Conservation (phyloP, 2,797 vertebrate genomes). For the Lemur catta region DNA sequence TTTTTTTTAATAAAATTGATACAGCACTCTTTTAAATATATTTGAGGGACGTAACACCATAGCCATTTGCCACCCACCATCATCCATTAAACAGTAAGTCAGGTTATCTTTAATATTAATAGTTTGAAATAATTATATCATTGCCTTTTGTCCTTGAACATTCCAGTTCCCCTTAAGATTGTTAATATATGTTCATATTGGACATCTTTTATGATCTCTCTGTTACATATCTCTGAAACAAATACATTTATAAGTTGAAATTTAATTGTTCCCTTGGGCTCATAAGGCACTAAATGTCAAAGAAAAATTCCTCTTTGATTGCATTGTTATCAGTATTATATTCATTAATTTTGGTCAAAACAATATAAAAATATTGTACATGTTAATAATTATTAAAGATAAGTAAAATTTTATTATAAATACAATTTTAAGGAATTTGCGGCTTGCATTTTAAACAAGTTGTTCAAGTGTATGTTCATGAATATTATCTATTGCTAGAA, state of each 20-base stretch:
- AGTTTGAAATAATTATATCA: not conserved
- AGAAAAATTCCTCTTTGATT: not conserved
- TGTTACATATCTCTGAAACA: slow-evolving; percentile 19
- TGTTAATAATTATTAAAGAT: not conserved
- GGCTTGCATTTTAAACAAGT: not conserved
- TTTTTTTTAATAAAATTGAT: not conserved
- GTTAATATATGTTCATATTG: not conserved
- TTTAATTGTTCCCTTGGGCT: not conserved
- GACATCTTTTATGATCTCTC: not conserved
- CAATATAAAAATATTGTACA: not conserved
- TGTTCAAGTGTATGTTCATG: not conserved
- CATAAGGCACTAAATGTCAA: not conserved
- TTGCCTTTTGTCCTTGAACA: not conserved
- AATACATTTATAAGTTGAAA: not conserved
- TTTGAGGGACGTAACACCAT: not conserved
- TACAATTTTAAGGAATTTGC: not conserved
- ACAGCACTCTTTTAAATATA: not conserved
- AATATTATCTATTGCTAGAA: not conserved
- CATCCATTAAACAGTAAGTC: not conserved
- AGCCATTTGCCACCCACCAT: not conserved
- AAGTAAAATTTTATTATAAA: slow-evolving; percentile 10
- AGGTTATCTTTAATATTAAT: not conserved
- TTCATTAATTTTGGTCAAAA: not conserved
- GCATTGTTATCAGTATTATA: not conserved
- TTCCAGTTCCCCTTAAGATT: not conserved